Conservation (phyloP, 1,140 invertebrate genomes). For the Platyscapa corneri region DNA sequence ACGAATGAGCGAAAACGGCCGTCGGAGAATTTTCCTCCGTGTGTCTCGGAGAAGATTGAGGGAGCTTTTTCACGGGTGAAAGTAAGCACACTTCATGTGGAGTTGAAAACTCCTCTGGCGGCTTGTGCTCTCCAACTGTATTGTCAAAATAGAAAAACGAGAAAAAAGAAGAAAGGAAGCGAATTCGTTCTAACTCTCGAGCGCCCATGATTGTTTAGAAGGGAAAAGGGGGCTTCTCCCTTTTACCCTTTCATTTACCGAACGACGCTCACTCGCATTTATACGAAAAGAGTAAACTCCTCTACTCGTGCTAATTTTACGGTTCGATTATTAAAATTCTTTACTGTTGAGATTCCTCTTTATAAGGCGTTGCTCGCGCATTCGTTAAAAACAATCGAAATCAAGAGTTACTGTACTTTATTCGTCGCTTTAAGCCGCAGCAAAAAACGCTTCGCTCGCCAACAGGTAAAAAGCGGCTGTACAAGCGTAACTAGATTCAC, state of each 20-base stretch:
- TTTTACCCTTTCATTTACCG: background rate
- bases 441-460: too few species aligned
- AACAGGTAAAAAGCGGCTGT: too few species aligned
- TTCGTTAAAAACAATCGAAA: too few species aligned
- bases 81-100: conserved; percentile 15
- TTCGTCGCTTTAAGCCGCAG: too few species aligned
- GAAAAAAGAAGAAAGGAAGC: background rate
- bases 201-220: conserved; percentile 12
- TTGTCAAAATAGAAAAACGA: conserved; percentile 20
- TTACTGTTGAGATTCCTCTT: too few species aligned
- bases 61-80: conserved; percentile 6
- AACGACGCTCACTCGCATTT: conserved; percentile 28
- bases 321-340: too few species aligned
- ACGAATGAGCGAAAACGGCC: conserved; percentile 4
- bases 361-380: too few species aligned
- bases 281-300: too few species aligned
- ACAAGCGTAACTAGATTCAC: conserved; percentile 27
- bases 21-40: conserved; percentile 9
- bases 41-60: conserved; percentile 14
- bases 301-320: too few species aligned
- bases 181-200: conserved; percentile 47
- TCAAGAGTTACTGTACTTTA: too few species aligned
- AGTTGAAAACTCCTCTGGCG: conserved; percentile 32
- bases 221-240: background rate
- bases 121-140: background rate